Conservation (phyloP, 2,888 invertebrate genomes). For the Cataglyphis livida region DNA sequence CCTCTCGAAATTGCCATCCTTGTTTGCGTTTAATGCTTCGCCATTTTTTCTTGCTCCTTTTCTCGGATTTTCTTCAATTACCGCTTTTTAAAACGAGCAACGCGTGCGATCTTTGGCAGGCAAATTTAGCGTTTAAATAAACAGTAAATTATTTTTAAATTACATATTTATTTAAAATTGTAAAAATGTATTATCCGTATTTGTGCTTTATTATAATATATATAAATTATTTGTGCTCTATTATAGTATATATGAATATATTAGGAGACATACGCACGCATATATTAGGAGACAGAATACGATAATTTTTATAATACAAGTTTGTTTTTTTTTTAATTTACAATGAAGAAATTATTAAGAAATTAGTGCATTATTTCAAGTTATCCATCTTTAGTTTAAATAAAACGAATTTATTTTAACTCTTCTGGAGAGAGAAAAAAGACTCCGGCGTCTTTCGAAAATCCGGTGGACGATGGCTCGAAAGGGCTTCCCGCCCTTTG, state of each 20-base stretch:
- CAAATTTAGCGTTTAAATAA: slow-evolving; percentile 45
- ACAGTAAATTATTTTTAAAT: neutral
- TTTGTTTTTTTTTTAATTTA: neutral
- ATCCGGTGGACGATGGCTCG: slow-evolving; percentile 69
- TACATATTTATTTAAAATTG: neutral
- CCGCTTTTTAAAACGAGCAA: slow-evolving; percentile 66
- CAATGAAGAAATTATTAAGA: neutral
- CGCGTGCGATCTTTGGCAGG: slow-evolving; percentile 56
- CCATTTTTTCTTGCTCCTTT: slow-evolving; percentile 77
- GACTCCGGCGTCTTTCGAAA: slow-evolving; percentile 68
- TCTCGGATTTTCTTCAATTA: slow-evolving; percentile 40
- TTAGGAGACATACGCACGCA: neutral
- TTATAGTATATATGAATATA: neutral
- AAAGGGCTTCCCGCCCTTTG: slow-evolving; percentile 77
- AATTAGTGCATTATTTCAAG: neutral
- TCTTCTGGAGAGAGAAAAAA: slow-evolving; percentile 49
- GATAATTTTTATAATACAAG: neutral
- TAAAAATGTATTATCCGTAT: neutral
- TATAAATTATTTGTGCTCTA: neutral
- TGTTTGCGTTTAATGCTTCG: slow-evolving; percentile 84
- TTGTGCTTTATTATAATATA: neutral
- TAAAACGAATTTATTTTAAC: slow-evolving; percentile 41
- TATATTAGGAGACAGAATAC: too few relatives aligned
- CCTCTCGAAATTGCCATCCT: slow-evolving; percentile 83
- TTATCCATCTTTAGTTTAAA: neutral